phyloP scores from a whole-genome alignment of 1,140 invertebrate genomes.

The Littorina saxatilis region DNA sequence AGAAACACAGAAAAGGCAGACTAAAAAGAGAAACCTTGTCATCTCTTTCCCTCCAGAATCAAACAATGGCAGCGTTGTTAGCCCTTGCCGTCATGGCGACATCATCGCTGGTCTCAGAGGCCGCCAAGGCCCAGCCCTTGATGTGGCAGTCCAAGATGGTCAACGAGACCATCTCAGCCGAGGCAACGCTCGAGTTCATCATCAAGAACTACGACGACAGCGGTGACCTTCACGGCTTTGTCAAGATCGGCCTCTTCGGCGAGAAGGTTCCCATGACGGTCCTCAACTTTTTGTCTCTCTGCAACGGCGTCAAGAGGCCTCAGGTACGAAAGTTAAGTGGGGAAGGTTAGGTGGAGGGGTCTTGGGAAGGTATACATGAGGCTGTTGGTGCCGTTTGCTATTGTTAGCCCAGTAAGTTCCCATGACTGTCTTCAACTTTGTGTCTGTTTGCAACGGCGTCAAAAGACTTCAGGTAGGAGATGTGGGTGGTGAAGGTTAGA shows the following conservation, averaged over 20 bases:
- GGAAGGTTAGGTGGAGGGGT: too few species aligned
- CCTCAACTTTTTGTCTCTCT: conserved; percentile 60
- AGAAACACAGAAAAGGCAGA: too few species aligned
- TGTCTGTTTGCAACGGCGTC: conserved; percentile 46
- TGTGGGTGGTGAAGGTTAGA: too few species aligned
- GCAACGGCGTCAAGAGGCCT: conserved; percentile 47
- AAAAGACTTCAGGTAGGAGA: too few species aligned
- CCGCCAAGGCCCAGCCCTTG: background rate
- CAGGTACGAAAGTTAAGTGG: background rate
- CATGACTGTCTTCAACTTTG: conserved; percentile 67
- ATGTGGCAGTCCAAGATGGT: conserved; percentile 36
- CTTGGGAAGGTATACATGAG: too few species aligned
- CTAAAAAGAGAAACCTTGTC: background rate
- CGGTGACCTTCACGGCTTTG: conserved; percentile 52
- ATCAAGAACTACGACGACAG: conserved; percentile 55
- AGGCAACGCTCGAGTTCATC: conserved; percentile 56
- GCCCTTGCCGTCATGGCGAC: background rate
- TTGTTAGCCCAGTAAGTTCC: conserved; percentile 55
- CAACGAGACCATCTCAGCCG: conserved; percentile 56
- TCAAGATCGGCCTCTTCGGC: conserved; percentile 65
- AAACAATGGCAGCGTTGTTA: background rate
- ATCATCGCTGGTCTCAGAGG: background rate
- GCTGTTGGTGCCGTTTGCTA: too few species aligned
- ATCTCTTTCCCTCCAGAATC: background rate
- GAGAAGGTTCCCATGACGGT: conserved; percentile 66